Conservation (phyloP, 2,797 vertebrate species). For the Galagoides demidoff region DNA sequence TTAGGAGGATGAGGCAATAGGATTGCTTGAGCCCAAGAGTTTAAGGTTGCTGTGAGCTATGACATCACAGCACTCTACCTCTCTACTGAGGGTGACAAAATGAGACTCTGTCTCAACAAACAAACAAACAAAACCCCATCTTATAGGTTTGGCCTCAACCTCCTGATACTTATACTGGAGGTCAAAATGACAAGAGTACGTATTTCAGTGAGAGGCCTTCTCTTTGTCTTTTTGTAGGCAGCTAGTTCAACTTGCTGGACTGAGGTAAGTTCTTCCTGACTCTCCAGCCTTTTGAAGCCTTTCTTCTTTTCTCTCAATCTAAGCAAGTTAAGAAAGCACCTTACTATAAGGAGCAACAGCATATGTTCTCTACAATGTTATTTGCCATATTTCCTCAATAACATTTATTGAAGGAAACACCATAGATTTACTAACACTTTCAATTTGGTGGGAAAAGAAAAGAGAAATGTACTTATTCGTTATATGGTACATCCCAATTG, state of each 20-base stretch:
- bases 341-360: neutral
- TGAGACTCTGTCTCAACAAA: too few species aligned
- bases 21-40: too few species aligned
- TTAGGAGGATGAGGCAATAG: too few species aligned
- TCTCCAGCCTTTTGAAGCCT: neutral
- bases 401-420: neutral
- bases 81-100: too few species aligned
- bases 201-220: neutral
- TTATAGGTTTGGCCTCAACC: neutral
- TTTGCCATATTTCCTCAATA: conserved; percentile 23
- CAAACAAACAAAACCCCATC: neutral
- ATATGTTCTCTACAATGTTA: neutral
- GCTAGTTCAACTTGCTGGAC: neutral
- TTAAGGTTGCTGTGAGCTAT: too few species aligned
- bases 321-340: neutral
- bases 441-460: neutral
- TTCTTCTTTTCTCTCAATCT: conserved; percentile 2
- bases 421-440: neutral
- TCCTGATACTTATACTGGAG: neutral
- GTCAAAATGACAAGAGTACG: neutral
- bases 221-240: conserved; percentile 31
- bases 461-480: neutral
- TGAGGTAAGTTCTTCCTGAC: conserved; percentile 26
- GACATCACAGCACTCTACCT: too few species aligned
- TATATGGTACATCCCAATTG: neutral